These are phyloP conservation scores for Papilio aristodemus DNA, from an alignment of 1,140 invertebrate genomes.

Conservation along the genomic window DNA sequence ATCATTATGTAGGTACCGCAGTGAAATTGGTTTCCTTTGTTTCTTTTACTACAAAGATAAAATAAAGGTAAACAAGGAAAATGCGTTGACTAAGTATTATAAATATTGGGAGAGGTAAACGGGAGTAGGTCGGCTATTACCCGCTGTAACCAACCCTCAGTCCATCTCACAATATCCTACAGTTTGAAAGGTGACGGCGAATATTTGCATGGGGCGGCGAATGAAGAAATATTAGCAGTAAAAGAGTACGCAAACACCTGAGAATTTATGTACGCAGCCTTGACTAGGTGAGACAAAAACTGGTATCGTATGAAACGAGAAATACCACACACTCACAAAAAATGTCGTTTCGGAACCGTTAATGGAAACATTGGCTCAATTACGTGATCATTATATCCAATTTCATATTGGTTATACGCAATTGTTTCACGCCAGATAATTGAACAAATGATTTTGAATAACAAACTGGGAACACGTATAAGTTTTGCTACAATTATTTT, in stretches of 20 bases:
- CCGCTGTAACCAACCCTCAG: conserved; percentile 10
- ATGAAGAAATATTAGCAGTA: conserved; percentile 28
- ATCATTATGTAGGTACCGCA: too few relatives aligned
- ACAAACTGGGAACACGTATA: neutral
- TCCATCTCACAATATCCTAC: conserved; percentile 11
- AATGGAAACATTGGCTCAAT: neutral
- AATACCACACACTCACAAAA: conserved; percentile 37
- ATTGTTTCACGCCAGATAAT: neutral
- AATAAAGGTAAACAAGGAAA: conserved; percentile 8
- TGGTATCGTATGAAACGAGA: conserved; percentile 38
- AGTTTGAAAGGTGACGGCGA: conserved; percentile 12
- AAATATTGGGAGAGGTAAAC: conserved; percentile 9
- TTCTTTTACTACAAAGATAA: neutral
- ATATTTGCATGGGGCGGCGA: conserved; percentile 9
- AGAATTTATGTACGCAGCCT: conserved; percentile 45
- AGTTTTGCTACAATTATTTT: too few relatives aligned
- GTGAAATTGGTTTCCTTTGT: neutral
- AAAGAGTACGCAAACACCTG: conserved; percentile 34
- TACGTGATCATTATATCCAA: conserved; percentile 21
- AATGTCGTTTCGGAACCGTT: neutral
- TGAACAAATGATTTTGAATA: neutral
- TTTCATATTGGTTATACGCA: neutral
- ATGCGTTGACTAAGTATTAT: conserved; percentile 12
- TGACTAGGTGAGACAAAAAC: conserved; percentile 49
- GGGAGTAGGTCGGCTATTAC: conserved; percentile 10